Conservation (phyloP, 2,888 invertebrate species). For the Hermaeophaga mercurialis region DNA sequence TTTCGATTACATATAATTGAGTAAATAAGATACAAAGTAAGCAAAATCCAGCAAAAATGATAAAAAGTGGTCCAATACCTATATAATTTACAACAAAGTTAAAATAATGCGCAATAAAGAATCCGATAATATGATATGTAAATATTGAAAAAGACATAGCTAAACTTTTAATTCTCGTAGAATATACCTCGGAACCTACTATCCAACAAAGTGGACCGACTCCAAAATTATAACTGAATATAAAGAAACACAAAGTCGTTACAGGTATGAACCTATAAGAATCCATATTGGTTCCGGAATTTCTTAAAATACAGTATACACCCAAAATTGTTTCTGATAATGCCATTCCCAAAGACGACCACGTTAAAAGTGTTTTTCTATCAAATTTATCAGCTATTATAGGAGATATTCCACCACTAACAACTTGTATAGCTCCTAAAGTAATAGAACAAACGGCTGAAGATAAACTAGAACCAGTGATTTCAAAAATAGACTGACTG, state of each 20-base stretch:
- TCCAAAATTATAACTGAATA: conserved; percentile 70
- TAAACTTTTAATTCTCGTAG: conserved; percentile 69
- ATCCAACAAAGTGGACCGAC: conserved; percentile 82
- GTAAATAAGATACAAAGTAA: conserved; percentile 35
- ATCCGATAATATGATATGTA: conserved; percentile 45
- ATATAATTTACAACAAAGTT: conserved; percentile 34
- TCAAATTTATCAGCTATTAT: conserved; percentile 78
- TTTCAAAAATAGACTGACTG: conserved; percentile 71
- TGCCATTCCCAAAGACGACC: conserved; percentile 71
- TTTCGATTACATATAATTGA: conserved; percentile 35
- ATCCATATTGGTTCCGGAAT: conserved; percentile 40
- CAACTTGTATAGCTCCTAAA: conserved; percentile 76
- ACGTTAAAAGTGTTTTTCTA: conserved; percentile 70
- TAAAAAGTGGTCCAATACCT: conserved; percentile 41
- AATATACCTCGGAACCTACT: conserved; percentile 80
- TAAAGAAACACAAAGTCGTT: conserved; percentile 46
- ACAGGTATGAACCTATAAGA: conserved; percentile 16
- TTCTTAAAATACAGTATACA: conserved; percentile 63
- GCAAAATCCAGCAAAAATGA: conserved; percentile 40
- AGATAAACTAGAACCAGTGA: conserved; percentile 65
- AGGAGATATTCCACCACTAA: conserved; percentile 76
- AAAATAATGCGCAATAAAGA: conserved; percentile 42
- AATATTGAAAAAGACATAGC: conserved; percentile 40
- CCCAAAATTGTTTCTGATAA: conserved; percentile 60
- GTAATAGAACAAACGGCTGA: conserved; percentile 74